Evolutionary conservation across 2,888 invertebrate species (phyloP).

Genomic region (Prosopocoilus inquinatus): DNA sequence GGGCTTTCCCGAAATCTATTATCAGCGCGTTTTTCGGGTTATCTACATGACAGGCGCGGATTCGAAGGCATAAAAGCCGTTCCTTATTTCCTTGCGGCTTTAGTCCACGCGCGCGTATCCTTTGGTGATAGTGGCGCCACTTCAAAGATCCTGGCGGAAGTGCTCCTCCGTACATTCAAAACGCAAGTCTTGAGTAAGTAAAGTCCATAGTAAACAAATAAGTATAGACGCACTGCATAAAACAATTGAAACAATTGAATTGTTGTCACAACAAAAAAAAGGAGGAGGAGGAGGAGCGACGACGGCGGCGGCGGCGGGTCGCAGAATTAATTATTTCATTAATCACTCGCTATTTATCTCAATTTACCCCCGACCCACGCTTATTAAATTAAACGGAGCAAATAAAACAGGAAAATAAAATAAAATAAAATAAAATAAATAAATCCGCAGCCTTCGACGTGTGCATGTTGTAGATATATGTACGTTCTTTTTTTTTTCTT

Average conservation of each 20-base stretch:
- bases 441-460: too few relatives aligned
- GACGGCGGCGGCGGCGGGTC: too few relatives aligned
- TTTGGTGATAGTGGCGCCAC: conserved; percentile 5
- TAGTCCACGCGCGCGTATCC: conserved; percentile 7
- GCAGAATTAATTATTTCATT: too few relatives aligned
- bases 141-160: conserved; percentile 1
- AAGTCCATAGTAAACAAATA: too few relatives aligned
- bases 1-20: background rate
- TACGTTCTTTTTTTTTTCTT: background rate
- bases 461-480: too few relatives aligned
- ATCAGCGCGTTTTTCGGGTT: background rate
- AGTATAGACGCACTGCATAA: too few relatives aligned
- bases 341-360: background rate
- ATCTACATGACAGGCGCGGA: conserved; percentile 17
- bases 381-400: background rate
- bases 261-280: too few relatives aligned
- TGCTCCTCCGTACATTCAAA: background rate
- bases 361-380: conserved; percentile 2
- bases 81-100: background rate
- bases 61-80: conserved; percentile 6
- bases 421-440: too few relatives aligned
- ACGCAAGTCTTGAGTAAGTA: background rate
- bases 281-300: too few relatives aligned
- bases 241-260: too few relatives aligned
- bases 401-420: too few relatives aligned